Evolutionary conservation across 2,888 invertebrate species (phyloP).

Genomic region (Chloromyia formosa): DNA sequence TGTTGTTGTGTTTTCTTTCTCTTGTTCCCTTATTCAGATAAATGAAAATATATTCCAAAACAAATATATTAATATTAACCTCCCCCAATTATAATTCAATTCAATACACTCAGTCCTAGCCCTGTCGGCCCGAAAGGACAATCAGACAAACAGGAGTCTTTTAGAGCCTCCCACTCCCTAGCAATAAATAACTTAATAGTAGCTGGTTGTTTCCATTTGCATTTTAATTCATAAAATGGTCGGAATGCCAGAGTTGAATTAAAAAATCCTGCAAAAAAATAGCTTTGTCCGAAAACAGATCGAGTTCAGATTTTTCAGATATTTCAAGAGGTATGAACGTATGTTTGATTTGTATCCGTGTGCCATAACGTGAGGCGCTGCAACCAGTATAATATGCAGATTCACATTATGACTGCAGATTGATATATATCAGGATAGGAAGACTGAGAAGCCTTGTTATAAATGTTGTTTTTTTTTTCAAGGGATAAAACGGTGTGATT

Average conservation of each 20-base stretch:
- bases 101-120: too few species aligned
- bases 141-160: too few species aligned
- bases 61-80: not conserved
- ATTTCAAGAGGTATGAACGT: too few species aligned
- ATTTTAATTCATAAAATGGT: constrained; percentile 3
- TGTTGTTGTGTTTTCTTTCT: not conserved
- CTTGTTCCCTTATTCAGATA: not conserved
- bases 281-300: too few species aligned
- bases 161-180: too few species aligned
- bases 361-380: not conserved
- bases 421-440: not conserved
- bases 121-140: not conserved
- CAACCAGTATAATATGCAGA: not conserved
- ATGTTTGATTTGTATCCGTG: not conserved
- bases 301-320: too few species aligned
- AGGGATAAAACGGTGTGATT: not conserved
- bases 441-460: not conserved
- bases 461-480: not conserved
- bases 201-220: not conserved
- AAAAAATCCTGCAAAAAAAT: too few species aligned
- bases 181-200: not conserved
- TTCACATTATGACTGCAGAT: not conserved
- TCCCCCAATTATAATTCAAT: not conserved
- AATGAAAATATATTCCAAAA: not conserved
- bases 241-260: too few species aligned